Conservation (phyloP, 2,888 invertebrate genomes). For the Hermodice carunculata region DNA sequence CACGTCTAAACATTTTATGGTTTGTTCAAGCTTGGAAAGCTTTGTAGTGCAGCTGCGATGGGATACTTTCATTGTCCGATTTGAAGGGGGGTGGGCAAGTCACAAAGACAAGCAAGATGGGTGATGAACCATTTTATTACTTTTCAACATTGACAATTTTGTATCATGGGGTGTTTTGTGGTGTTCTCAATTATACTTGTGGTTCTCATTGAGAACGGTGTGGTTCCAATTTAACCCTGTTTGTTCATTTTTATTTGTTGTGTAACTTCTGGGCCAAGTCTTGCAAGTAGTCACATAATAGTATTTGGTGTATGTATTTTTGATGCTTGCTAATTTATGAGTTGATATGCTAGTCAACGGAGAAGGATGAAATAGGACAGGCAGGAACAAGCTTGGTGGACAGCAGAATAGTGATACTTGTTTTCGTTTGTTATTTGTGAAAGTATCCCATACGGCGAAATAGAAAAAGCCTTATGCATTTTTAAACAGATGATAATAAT, state of each 20-base stretch:
- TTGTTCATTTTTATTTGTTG: too few relatives aligned
- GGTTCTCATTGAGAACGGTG: too few relatives aligned
- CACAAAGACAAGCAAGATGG: not conserved
- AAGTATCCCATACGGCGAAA: slow-evolving; percentile 17
- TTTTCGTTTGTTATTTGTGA: slow-evolving; percentile 8
- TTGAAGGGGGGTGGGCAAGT: too few relatives aligned
- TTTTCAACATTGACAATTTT: not conserved
- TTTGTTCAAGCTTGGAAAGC: not conserved
- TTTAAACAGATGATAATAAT: not conserved
- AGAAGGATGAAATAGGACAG: too few relatives aligned
- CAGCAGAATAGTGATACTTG: slow-evolving; percentile 13
- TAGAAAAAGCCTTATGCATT: slow-evolving; percentile 1
- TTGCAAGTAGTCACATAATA: not conserved
- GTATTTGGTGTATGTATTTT: slow-evolving; percentile 19
- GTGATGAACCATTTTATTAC: slow-evolving; percentile 1
- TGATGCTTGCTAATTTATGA: slow-evolving; percentile 11
- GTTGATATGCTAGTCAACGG: slow-evolving; percentile 9
- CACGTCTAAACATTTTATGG: not conserved
- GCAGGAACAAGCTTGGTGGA: too few relatives aligned
- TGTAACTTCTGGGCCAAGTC: too few relatives aligned
- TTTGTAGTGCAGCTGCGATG: too few relatives aligned
- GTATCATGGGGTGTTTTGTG: slow-evolving; percentile 11
- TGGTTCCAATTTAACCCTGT: too few relatives aligned
- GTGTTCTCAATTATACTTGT: too few relatives aligned
- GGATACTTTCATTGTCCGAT: too few relatives aligned